Conservation (phyloP, 2,888 invertebrate species). For the Nephrotoma appendiculata region DNA sequence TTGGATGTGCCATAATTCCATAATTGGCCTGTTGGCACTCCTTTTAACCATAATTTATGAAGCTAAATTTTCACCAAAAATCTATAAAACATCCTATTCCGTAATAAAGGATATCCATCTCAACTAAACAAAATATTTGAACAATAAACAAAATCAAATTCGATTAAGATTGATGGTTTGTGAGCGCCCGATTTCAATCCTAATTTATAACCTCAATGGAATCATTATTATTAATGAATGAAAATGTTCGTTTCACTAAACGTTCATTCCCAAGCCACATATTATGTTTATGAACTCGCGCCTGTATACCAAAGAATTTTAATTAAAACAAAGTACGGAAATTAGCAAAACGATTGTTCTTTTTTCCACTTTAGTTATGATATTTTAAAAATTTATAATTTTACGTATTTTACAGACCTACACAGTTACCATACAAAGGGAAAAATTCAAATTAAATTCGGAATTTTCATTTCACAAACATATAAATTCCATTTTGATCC, state of each 20-base stretch:
- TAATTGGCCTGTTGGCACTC: too few relatives aligned
- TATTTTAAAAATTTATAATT: neutral
- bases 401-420: neutral
- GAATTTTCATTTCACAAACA: neutral
- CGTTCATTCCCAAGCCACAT: neutral
- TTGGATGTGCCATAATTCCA: too few relatives aligned
- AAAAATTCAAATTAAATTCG: neutral
- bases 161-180: neutral
- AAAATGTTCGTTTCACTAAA: neutral
- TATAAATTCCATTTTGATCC: neutral
- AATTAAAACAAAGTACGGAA: neutral
- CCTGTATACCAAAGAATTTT: neutral
- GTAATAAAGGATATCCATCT: too few relatives aligned
- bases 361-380: neutral
- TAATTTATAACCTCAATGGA: neutral
- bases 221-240: neutral
- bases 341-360: neutral
- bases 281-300: too few relatives aligned
- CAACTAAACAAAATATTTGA: too few relatives aligned
- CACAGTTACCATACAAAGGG: neutral
- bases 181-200: neutral
- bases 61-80: too few relatives aligned
- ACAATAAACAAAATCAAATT: neutral
- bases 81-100: too few relatives aligned
- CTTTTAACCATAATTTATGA: too few relatives aligned